These are phyloP conservation scores for Bubo scandiacus DNA, from an alignment of 2,113 vertebrate genomes.

Conservation along the genomic window DNA sequence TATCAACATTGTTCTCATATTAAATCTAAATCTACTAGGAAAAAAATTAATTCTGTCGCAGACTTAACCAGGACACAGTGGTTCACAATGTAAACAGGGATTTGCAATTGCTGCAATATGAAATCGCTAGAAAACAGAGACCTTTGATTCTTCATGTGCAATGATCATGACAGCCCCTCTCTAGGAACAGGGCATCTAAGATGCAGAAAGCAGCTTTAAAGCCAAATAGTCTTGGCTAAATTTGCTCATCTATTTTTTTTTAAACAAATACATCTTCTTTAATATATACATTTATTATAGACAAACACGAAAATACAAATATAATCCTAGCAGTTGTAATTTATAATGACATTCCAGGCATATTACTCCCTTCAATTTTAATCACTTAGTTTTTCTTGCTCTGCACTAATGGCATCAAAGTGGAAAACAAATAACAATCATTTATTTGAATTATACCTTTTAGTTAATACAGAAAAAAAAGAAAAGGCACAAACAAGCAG, in stretches of 20 bases:
- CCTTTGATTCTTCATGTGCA: not conserved
- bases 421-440: not conserved
- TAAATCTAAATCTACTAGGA: no score
- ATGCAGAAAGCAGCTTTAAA: not conserved
- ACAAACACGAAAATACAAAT: not conserved
- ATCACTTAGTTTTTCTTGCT: not conserved
- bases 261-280: not conserved
- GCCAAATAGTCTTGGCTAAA: not conserved
- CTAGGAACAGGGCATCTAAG: not conserved
- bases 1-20: no score
- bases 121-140: not conserved
- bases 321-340: not conserved
- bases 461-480: not conserved
- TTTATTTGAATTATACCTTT: not conserved
- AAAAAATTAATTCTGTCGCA: no score
- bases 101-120: not conserved
- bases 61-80: no score
- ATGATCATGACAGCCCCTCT: not conserved
- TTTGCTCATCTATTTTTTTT: not conserved
- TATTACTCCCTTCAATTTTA: not conserved
- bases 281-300: not conserved
- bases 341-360: not conserved
- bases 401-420: not conserved
- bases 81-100: not conserved
- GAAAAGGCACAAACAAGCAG: not conserved